These are phyloP conservation scores for Halesus radiatus DNA, from an alignment of 1,140 invertebrate genomes.

Conservation along the genomic window DNA sequence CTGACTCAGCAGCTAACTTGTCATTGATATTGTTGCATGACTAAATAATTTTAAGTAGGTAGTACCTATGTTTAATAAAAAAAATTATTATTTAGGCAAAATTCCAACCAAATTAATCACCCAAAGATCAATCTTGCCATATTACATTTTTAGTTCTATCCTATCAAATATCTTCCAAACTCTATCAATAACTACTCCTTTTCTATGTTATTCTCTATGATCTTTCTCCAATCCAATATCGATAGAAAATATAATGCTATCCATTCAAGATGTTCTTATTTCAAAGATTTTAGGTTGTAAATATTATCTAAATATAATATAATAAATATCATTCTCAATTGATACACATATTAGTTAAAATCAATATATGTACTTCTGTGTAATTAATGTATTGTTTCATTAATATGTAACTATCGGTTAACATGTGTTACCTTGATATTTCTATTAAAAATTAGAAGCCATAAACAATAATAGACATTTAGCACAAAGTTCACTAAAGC, in stretches of 20 bases:
- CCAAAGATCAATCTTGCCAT: slow-evolving; percentile 30
- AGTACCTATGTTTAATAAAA: not conserved
- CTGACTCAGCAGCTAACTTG: not conserved
- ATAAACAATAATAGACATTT: slow-evolving; percentile 49
- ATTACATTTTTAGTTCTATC: slow-evolving; percentile 1
- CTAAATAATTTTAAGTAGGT: slow-evolving; percentile 9
- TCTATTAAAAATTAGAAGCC: slow-evolving; percentile 1
- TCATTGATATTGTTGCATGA: slow-evolving; percentile 11
- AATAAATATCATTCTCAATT: no score
- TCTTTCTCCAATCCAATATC: no score
- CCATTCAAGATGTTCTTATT: no score
- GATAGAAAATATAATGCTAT: no score
- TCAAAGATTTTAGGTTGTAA: no score
- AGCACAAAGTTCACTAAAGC: slow-evolving; percentile 49
- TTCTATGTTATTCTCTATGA: not conserved
- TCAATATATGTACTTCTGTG: no score
- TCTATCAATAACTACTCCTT: not conserved
- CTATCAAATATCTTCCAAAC: slow-evolving; percentile 12
- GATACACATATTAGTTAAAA: no score
- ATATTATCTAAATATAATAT: no score
- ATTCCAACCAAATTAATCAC: slow-evolving; percentile 10
- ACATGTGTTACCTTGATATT: slow-evolving; percentile 41
- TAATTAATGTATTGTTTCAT: slow-evolving; percentile 52
- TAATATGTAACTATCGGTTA: slow-evolving; percentile 40
- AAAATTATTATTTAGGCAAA: not conserved